Conservation (phyloP, 1,140 invertebrate genomes). For the Cherax quadricarinatus region DNA sequence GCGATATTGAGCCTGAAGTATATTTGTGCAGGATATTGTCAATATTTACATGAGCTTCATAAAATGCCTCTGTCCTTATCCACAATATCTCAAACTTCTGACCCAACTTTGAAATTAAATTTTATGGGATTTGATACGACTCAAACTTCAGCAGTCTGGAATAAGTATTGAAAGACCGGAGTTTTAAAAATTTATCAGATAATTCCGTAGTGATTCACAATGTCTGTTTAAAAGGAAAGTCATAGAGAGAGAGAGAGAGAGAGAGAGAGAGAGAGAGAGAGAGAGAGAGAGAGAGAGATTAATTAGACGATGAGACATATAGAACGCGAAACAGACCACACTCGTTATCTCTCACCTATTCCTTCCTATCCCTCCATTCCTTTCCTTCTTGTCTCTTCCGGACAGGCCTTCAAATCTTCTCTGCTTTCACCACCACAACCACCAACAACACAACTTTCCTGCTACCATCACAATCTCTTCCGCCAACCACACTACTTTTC, state of each 20-base stretch:
- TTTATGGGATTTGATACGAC: slow-evolving; percentile 38
- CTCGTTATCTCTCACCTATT: too few relatives aligned
- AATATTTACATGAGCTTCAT: slow-evolving; percentile 38
- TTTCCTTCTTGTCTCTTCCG: too few relatives aligned
- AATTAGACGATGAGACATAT: too few relatives aligned
- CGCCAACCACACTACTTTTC: too few relatives aligned
- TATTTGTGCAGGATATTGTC: slow-evolving; percentile 21
- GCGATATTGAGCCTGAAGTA: not conserved
- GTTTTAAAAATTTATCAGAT: not conserved
- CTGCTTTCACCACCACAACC: too few relatives aligned
- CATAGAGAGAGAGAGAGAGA: not conserved
- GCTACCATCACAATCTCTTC: too few relatives aligned
- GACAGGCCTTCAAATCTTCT: too few relatives aligned
- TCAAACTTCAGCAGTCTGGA: not conserved
- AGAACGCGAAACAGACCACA: too few relatives aligned
- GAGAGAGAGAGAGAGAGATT: too few relatives aligned
- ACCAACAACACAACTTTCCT: too few relatives aligned
- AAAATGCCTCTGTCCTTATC: slow-evolving; percentile 17
- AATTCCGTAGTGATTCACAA: not conserved
- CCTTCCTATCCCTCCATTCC: too few relatives aligned
- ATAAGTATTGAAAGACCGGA: not conserved
- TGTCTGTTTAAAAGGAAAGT: not conserved
- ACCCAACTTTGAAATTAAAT: slow-evolving; percentile 6
- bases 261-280: not conserved
- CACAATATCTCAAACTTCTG: slow-evolving; percentile 24